These are phyloP conservation scores for Perca schrenkii DNA, from an alignment of 2,113 vertebrate genomes.

Conservation along the genomic window DNA sequence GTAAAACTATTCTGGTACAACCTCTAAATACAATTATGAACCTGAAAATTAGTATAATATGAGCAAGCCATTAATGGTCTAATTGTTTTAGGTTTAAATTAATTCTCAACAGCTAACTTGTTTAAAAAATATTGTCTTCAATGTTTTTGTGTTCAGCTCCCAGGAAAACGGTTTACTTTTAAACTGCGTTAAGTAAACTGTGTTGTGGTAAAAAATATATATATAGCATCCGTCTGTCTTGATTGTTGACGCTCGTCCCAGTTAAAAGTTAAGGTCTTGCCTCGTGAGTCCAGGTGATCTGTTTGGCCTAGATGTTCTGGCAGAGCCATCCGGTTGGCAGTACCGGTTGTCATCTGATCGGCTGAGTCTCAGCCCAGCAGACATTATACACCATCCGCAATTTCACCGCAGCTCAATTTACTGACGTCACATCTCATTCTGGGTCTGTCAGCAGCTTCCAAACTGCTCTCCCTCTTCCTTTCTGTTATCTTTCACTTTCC, in stretches of 20 bases:
- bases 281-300: slow-evolving; percentile 56
- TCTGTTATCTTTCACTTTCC: slow-evolving; percentile 40
- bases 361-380: slow-evolving; percentile 54
- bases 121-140: background rate
- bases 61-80: background rate
- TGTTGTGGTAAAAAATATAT: background rate
- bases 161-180: background rate
- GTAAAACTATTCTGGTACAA: too few species aligned
- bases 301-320: slow-evolving; percentile 66
- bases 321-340: slow-evolving; percentile 53
- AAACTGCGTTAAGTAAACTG: background rate
- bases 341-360: slow-evolving; percentile 69
- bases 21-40: too few species aligned
- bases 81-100: background rate
- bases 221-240: background rate
- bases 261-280: slow-evolving; percentile 42
- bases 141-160: background rate
- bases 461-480: slow-evolving; percentile 30
- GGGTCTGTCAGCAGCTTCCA: slow-evolving; percentile 62
- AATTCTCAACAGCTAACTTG: background rate
- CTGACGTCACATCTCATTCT: slow-evolving; percentile 71
- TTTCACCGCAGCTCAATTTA: slow-evolving; percentile 71
- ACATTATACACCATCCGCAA: slow-evolving; percentile 66
- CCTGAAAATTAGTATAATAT: too few species aligned
- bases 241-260: background rate